These are phyloP conservation scores for Philopedon plagiatum DNA, from an alignment of 2,888 invertebrate genomes.

Conservation along the genomic window DNA sequence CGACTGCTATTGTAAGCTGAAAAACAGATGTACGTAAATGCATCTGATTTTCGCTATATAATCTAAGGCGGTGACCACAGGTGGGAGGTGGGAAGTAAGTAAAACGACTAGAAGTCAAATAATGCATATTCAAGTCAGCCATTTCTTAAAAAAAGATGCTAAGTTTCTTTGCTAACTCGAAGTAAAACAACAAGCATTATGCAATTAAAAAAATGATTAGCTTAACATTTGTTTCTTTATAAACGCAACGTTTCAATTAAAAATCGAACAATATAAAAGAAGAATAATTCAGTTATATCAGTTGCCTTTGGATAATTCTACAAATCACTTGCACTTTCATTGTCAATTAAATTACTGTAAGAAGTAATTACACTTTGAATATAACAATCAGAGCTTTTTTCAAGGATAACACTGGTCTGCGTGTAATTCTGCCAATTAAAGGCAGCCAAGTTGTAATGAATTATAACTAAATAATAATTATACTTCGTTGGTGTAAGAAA, in stretches of 20 bases:
- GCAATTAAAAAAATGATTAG: too few species aligned
- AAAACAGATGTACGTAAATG: too few species aligned
- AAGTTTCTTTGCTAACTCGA: background rate
- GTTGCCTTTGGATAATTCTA: slow-evolving; percentile 7
- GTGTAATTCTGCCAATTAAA: slow-evolving; percentile 4
- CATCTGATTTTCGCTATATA: too few species aligned
- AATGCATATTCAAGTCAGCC: background rate
- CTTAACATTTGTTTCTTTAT: too few species aligned
- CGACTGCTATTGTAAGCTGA: too few species aligned
- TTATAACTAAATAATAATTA: slow-evolving; percentile 22
- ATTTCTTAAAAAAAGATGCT: background rate
- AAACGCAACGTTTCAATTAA: background rate
- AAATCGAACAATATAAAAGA: background rate
- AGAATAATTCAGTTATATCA: slow-evolving; percentile 9
- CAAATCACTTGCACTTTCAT: slow-evolving; percentile 23
- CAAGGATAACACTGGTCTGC: slow-evolving; percentile 15
- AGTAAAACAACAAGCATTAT: background rate
- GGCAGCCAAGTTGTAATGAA: background rate
- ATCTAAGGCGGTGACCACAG: background rate
- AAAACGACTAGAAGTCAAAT: background rate
- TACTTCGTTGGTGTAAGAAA: slow-evolving; percentile 18
- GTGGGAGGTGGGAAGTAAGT: slow-evolving; percentile 11
- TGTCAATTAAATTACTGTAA: slow-evolving; percentile 16
- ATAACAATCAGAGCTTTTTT: slow-evolving; percentile 8
- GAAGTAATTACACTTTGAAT: slow-evolving; percentile 5